These are phyloP conservation scores for Trachelus troglodyta DNA, from an alignment of 2,888 invertebrate species.

Conservation along the genomic window DNA sequence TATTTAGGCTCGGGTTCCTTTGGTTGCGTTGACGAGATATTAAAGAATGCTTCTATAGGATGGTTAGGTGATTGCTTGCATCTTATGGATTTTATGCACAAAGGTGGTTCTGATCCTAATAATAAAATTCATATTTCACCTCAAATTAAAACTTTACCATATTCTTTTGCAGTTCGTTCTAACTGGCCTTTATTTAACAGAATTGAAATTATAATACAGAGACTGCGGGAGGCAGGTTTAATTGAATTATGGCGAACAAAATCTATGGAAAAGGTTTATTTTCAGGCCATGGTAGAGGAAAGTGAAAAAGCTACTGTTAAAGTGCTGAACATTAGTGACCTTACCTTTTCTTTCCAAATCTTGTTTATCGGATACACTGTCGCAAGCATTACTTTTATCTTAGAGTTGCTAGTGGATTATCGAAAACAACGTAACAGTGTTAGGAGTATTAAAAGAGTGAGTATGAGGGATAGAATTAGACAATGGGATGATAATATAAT, in stretches of 20 bases:
- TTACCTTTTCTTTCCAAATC: background rate
- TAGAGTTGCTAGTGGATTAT: background rate
- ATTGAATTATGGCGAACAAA: constrained; percentile 22
- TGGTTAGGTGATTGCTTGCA: constrained; percentile 1
- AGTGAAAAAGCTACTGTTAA: background rate
- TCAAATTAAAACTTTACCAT: background rate
- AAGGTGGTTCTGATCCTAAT: background rate
- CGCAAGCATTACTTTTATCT: background rate
- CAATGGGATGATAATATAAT: background rate
- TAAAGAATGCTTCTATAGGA: background rate
- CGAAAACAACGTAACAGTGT: background rate
- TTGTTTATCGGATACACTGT: background rate
- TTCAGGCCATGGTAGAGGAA: background rate
- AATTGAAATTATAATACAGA: constrained; percentile 25
- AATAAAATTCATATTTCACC: background rate
- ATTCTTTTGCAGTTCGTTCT: background rate
- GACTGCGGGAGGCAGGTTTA: constrained; percentile 29
- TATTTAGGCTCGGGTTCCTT: background rate
- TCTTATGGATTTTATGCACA: background rate
- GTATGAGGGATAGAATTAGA: background rate
- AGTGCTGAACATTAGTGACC: background rate
- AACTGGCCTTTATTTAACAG: constrained; percentile 35
- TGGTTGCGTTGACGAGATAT: background rate
- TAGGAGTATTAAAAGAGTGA: background rate
- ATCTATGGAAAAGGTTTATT: background rate